Percentiles rank a stretch among this genome's conserved stretches.
Conservation (phyloP, 2,888 invertebrate genomes). For the Tanytarsus gracilentus region DNA sequence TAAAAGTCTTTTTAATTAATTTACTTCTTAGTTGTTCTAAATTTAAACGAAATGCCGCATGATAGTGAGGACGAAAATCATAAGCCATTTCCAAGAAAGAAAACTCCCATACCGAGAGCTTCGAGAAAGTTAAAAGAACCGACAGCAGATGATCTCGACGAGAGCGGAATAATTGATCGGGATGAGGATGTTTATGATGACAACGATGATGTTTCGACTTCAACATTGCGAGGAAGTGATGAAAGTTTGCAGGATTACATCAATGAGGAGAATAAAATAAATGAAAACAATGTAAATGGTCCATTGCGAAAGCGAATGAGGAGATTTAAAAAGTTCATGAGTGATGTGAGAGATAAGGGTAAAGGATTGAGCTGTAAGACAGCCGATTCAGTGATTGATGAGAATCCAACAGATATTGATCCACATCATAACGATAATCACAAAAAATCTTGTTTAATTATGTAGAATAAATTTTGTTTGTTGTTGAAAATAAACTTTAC, state of each 20-base stretch:
- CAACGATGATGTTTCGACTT: conserved; percentile 29
- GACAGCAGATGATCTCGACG: conserved; percentile 15
- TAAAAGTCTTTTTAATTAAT: neutral
- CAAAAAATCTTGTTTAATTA: conserved; percentile 18
- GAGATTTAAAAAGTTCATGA: conserved; percentile 7
- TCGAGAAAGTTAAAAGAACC: neutral
- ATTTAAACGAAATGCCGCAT: neutral
- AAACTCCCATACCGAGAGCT: conserved; percentile 23
- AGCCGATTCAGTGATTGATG: conserved; percentile 22
- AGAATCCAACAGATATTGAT: neutral
- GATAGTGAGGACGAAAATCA: conserved; percentile 11
- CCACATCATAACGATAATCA: neutral
- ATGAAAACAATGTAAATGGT: neutral
- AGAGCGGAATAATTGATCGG: conserved; percentile 24
- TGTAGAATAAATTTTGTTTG: conserved; percentile 10
- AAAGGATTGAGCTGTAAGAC: conserved; percentile 26
- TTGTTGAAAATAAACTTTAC: neutral
- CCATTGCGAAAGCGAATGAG: too few relatives aligned
- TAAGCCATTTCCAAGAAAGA: neutral
- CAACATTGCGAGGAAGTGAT: conserved; percentile 28
- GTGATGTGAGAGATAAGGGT: conserved; percentile 28
- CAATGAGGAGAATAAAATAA: conserved; percentile 26
- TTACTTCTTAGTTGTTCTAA: neutral
- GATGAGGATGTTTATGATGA: conserved; percentile 25
- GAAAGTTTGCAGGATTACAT: conserved; percentile 23